phyloP scores from a whole-genome alignment of 1,140 invertebrate genomes.

The Heliothis subflexa region DNA sequence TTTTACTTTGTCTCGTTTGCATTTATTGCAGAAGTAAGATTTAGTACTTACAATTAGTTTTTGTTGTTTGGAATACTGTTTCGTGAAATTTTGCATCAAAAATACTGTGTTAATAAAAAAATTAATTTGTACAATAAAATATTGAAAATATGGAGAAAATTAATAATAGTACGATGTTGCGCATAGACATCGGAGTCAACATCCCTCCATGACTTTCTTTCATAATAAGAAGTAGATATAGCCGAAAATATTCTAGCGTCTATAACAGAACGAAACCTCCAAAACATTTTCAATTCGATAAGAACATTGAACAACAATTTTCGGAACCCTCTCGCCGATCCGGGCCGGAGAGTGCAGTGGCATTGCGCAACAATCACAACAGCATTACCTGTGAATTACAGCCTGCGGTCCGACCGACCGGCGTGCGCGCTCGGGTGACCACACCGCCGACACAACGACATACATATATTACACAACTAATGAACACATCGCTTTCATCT shows the following conservation, averaged over 20 bases:
- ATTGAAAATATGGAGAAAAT: too few species aligned
- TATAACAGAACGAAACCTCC: neutral
- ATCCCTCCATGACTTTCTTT: too few species aligned
- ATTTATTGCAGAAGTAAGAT: neutral
- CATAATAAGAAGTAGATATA: too few species aligned
- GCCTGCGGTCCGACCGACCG: slow-evolving; percentile 61
- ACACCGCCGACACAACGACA: slow-evolving; percentile 23
- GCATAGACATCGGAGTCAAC: too few species aligned
- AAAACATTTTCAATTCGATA: slow-evolving; percentile 15
- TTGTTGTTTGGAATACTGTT: too few species aligned
- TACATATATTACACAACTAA: neutral
- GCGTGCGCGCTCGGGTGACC: slow-evolving; percentile 61
- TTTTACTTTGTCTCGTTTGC: neutral
- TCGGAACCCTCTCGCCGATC: neutral
- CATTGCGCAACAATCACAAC: slow-evolving; percentile 71
- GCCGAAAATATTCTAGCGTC: too few species aligned
- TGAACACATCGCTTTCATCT: slow-evolving; percentile 3
- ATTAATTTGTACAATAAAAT: too few species aligned
- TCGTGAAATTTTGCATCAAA: too few species aligned
- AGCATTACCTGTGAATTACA: slow-evolving; percentile 81
- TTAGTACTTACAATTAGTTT: too few species aligned
- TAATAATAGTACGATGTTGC: too few species aligned
- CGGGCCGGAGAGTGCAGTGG: slow-evolving; percentile 2
- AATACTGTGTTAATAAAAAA: too few species aligned
- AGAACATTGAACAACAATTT: neutral